Evolutionary conservation across 2,113 vertebrate genomes (phyloP), one percentile per base, ranked within the genome.

Genomic region (Haplotaxodon microlepis): DNA sequence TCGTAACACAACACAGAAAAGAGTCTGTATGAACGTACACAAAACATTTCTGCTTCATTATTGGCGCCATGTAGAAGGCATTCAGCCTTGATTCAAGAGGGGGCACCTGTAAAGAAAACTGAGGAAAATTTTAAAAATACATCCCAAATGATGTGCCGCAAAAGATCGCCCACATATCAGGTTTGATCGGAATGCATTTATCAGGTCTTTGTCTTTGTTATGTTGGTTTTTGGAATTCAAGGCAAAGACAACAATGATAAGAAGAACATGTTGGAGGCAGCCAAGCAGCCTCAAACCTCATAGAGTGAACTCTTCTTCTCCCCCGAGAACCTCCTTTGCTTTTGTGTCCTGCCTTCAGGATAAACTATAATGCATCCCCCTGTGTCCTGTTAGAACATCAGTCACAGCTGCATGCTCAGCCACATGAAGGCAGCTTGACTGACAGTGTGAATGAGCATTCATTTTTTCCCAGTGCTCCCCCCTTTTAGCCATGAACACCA

Each of bases 331-430:
- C 47, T 86, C 82, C 76, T 90, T 90, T 94, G 91, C 83, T 93
- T 84, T 82, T 50, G 21, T 21, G 47, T 82, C 85, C 83, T 82
- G 82, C 66, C 83, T 82, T 73, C 56, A 87, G 90, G 90, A 88
- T 90, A 76, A 92, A 94, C 85, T 73, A 83, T 82, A 92, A 90
- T 79, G 21, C 84, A 80, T 83, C 87, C 93, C 87, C 92, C 53
- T 83, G 90, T 89, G 92, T 92, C 91, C 91, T 66, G 84, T 90
- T 90, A 85, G 73, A 95, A 90, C 90, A 93, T 91, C 89, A 93
- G 90, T 92, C 93, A 92, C 94, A 92, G 94, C 92, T 93, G 92
- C 85, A 92, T 85, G 86, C 89, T 83, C 86, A 54, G 84, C 79
- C 54, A 51, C 85, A 45, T 66, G 81, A 88, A 89, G 85, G 63